Evolutionary conservation across 2,113 vertebrate species (phyloP).

Genomic region (Elephantulus edwardii): DNA sequence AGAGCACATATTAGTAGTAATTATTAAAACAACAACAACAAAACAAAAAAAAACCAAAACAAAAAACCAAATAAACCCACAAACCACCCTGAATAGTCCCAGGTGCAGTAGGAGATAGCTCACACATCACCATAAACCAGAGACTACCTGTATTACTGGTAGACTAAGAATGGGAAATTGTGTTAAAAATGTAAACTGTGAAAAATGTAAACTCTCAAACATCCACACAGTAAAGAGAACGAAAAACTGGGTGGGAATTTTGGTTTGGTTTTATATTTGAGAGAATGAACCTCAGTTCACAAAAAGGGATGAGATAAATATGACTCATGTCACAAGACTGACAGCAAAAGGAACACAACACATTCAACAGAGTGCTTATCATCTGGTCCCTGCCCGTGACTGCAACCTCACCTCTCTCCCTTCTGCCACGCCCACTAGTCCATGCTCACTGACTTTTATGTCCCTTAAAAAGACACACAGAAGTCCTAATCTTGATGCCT

Average conservation of each 20-base stretch:
- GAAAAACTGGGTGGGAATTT: neutral
- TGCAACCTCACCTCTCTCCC: neutral
- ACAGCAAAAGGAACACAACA: neutral
- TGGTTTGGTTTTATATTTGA: neutral
- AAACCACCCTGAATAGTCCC: no score
- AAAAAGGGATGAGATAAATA: neutral
- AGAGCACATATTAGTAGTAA: neutral
- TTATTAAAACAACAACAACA: no score
- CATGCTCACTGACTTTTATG: neutral
- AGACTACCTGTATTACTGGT: neutral
- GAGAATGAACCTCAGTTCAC: neutral
- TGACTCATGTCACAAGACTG: neutral
- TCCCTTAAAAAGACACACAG: neutral
- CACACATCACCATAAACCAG: neutral
- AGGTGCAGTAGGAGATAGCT: no score
- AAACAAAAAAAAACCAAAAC: neutral
- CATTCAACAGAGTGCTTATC: neutral
- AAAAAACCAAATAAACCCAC: neutral
- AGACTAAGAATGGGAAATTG: neutral
- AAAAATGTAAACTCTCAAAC: no score
- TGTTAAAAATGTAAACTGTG: no score
- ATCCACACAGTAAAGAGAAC: no score
- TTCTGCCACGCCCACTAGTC: neutral
- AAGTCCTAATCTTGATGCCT: neutral
- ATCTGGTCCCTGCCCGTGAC: neutral